phyloP scores from a whole-genome alignment of 2,113 vertebrate genomes.

The Prietella phreatophila region DNA sequence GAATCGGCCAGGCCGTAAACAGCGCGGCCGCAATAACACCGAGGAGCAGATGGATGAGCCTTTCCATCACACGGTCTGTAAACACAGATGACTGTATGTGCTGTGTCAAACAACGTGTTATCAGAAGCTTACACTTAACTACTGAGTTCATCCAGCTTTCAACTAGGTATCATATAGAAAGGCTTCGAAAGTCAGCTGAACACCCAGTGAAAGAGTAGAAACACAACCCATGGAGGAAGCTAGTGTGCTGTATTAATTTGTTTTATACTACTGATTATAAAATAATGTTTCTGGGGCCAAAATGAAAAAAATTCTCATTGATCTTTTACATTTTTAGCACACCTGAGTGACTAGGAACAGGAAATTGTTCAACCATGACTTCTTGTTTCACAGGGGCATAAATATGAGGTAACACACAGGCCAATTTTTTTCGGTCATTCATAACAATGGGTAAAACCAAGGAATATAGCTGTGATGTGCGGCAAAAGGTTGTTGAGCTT shows the following conservation, averaged over 20 bases:
- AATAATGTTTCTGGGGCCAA: background rate
- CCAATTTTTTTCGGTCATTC: too few species aligned
- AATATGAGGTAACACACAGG: too few species aligned
- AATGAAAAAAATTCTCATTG: background rate
- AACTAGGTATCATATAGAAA: constrained; percentile 63
- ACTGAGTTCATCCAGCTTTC: constrained; percentile 68
- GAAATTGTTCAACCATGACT: too few species aligned
- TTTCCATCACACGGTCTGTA: constrained; percentile 6
- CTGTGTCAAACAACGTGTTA: constrained; percentile 37
- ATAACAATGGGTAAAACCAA: too few species aligned
- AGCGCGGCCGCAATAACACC: background rate
- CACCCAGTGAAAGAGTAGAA: background rate
- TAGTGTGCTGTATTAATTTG: background rate
- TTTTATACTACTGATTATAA: background rate
- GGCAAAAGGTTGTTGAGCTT: too few species aligned
- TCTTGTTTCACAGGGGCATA: too few species aligned
- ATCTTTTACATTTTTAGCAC: too few species aligned
- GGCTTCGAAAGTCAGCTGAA: background rate
- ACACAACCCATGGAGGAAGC: background rate
- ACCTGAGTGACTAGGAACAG: too few species aligned
- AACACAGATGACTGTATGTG: constrained; percentile 43
- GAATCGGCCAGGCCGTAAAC: constrained; percentile 22
- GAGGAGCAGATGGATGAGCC: constrained; percentile 9
- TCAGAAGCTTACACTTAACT: constrained; percentile 35
- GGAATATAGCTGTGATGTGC: too few species aligned